Evolutionary conservation across 35 echinoderm and acorn worm genomes (phyloP).

Genomic region (Diadema setosum): DNA sequence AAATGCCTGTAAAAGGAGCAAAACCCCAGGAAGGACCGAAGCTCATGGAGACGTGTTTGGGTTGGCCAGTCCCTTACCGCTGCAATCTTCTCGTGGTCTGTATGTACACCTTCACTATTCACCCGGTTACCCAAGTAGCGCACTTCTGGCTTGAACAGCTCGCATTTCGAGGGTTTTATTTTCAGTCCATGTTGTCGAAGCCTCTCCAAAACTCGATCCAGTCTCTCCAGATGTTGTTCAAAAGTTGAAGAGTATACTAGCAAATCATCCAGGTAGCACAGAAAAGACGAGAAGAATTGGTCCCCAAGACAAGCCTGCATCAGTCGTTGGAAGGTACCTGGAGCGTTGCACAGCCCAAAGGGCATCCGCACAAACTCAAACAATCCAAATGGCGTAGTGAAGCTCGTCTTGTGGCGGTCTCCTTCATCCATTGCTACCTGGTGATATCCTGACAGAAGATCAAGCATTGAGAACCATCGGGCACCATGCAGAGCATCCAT

Average conservation of each 20-base stretch:
- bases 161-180: constrained; percentile 42
- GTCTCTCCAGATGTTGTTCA: constrained; percentile 2
- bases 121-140: constrained; percentile 61
- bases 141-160: constrained; percentile 24
- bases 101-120: constrained; percentile 11
- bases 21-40: constrained; percentile 51
- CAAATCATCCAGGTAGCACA: constrained; percentile 69
- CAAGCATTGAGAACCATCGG: constrained; percentile 30
- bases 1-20: constrained; percentile 37
- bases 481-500: constrained; percentile 54
- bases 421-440: constrained; percentile 43
- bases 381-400: constrained; percentile 47
- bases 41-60: constrained; percentile 9
- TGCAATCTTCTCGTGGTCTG: constrained; percentile 14
- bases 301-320: constrained; percentile 68
- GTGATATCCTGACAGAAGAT: constrained; percentile 41
- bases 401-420: constrained; percentile 56
- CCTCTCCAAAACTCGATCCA: neutral
- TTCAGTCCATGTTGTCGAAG: constrained; percentile 45
- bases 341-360: constrained; percentile 72
- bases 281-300: constrained; percentile 25
- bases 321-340: constrained; percentile 58
- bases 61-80: constrained; percentile 23
- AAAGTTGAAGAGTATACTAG: constrained; percentile 55
- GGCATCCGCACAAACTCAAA: constrained; percentile 42